Conservation (phyloP, 2,113 vertebrate species). For the Todiramphus chloris region DNA sequence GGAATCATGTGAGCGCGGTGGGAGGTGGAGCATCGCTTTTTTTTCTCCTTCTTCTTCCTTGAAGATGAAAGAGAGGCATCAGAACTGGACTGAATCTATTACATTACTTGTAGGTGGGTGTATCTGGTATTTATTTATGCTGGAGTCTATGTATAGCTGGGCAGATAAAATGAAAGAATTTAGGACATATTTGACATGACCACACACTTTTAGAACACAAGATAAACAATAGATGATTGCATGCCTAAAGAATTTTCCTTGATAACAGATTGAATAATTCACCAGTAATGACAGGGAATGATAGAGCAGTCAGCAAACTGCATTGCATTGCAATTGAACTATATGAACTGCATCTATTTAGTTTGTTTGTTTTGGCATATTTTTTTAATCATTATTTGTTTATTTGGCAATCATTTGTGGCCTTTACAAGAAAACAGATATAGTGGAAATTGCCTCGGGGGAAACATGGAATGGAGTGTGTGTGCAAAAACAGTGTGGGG, state of each 20-base stretch:
- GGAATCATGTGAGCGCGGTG: fast-evolving
- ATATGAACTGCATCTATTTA: background rate
- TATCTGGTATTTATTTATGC: background rate
- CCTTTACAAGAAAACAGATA: background rate
- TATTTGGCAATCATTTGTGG: background rate
- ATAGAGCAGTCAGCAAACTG: background rate
- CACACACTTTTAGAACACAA: background rate
- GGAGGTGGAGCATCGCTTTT: background rate
- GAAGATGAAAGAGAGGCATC: background rate
- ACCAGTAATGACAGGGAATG: slow-evolving; percentile 1
- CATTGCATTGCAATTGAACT: background rate
- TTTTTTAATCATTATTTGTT: no score
- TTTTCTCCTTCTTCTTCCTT: background rate
- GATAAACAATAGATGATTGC: slow-evolving; percentile 36
- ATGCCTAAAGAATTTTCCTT: slow-evolving; percentile 31
- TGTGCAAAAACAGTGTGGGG: fast-evolving
- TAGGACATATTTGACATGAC: slow-evolving; percentile 5
- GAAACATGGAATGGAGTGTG: background rate
- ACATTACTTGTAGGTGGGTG: background rate
- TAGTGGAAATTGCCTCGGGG: background rate
- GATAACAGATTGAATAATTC: slow-evolving; percentile 51
- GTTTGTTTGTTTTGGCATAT: background rate
- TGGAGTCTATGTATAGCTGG: background rate
- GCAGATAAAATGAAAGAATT: slow-evolving; percentile 28
- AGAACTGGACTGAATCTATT: background rate